Percentiles rank a stretch among this genome's conserved stretches.
phyloP scores from a whole-genome alignment of 2,113 vertebrate species.

The Triplophysa siluroides region DNA sequence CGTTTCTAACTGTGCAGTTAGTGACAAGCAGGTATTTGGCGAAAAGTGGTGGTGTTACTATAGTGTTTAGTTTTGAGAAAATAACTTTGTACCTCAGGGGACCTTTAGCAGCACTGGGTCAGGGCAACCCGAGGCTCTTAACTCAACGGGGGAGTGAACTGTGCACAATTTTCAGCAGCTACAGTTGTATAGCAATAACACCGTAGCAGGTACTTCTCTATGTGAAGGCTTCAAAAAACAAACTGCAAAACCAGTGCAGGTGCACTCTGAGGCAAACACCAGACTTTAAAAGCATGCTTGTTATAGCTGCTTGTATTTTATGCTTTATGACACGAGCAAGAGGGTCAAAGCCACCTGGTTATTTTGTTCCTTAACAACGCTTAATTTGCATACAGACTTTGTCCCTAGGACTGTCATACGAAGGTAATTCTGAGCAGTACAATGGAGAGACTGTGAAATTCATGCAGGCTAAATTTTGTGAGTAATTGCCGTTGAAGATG shows the following conservation, averaged over 20 bases:
- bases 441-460: not conserved
- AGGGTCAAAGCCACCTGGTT: not conserved
- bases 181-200: not conserved
- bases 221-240: not conserved
- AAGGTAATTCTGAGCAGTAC: not conserved
- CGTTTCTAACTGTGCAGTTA: too few relatives aligned
- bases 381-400: not conserved
- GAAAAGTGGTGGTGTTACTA: not conserved
- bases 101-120: not conserved
- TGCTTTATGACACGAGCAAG: not conserved
- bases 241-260: too few relatives aligned
- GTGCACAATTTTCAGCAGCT: not conserved
- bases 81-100: not conserved
- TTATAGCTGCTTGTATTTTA: not conserved
- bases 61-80: not conserved
- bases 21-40: too few relatives aligned
- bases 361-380: not conserved
- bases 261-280: too few relatives aligned
- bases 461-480: conserved; percentile 9
- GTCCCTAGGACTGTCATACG: not conserved
- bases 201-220: not conserved
- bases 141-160: not conserved
- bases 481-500: conserved; percentile 14
- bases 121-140: not conserved
- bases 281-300: too few relatives aligned